Conservation (phyloP, 2,797 vertebrate genomes). For the Scyliorhinus canicula region DNA sequence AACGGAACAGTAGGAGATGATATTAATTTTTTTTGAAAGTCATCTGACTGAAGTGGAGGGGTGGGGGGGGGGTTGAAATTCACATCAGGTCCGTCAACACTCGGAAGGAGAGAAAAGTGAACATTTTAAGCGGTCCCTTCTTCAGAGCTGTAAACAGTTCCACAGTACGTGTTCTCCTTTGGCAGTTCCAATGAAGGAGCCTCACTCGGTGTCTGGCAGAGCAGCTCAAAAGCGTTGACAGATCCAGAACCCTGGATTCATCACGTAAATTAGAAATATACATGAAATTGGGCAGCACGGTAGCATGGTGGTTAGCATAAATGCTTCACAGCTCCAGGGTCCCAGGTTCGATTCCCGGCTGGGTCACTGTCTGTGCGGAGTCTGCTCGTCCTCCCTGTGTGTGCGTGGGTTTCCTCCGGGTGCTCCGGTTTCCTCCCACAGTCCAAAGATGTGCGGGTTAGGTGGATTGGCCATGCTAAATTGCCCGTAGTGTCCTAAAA, state of each 20-base stretch:
- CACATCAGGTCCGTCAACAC: no score
- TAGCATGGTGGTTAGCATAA: no score
- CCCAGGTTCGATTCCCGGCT: no score
- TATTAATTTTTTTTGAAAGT: not conserved
- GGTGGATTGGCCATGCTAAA: no score
- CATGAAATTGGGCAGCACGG: no score
- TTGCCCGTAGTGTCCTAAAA: no score
- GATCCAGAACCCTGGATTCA: not conserved
- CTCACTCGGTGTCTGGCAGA: not conserved
- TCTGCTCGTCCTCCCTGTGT: no score
- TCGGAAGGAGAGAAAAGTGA: not conserved
- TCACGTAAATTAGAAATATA: not conserved
- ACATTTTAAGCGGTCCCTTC: not conserved
- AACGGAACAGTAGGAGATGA: not conserved
- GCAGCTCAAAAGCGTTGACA: not conserved
- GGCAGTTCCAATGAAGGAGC: not conserved
- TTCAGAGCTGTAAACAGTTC: not conserved
- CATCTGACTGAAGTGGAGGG: not conserved
- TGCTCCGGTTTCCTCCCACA: no score
- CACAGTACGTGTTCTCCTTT: not conserved
- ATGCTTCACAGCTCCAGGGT: no score
- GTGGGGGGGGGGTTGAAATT: not conserved
- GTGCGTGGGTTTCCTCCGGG: no score
- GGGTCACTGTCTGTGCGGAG: no score
- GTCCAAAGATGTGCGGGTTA: no score